Evolutionary conservation across 2,888 invertebrate genomes (phyloP).

Genomic region (Linnaemya vulpina): DNA sequence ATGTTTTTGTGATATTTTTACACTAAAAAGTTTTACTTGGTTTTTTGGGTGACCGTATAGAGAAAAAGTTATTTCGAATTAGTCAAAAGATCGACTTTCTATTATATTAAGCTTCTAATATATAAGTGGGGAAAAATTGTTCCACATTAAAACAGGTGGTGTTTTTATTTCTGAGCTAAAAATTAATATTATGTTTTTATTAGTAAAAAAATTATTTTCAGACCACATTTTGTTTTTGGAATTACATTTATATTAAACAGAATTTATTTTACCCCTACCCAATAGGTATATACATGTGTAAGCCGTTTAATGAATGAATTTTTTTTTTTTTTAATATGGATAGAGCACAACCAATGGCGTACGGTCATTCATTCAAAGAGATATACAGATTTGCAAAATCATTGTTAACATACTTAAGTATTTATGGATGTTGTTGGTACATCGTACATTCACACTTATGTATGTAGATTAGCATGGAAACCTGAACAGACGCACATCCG

Average conservation of each 20-base stretch:
- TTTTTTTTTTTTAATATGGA: conserved; percentile 28
- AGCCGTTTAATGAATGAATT: conserved; percentile 43
- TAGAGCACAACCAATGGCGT: conserved; percentile 4
- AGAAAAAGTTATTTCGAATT: conserved; percentile 7
- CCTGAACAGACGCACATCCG: conserved; percentile 5
- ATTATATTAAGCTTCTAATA: no score
- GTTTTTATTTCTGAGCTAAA: no score
- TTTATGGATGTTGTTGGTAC: neutral
- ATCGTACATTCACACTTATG: neutral
- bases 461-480: neutral
- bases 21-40: neutral
- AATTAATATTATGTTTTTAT: no score
- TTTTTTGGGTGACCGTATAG: neutral
- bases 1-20: conserved; percentile 4
- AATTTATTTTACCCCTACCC: neutral
- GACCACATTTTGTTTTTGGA: no score
- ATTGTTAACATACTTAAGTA: conserved; percentile 35
- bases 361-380: neutral
- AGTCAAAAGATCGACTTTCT: no score
- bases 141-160: no score
- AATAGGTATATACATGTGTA: conserved; percentile 1
- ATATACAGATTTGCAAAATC: conserved; percentile 42
- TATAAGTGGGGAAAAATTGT: no score
- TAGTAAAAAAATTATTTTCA: no score
- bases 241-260: no score